phyloP scores from a whole-genome alignment of 2,797 vertebrate genomes.

The Epinephelus awoara region DNA sequence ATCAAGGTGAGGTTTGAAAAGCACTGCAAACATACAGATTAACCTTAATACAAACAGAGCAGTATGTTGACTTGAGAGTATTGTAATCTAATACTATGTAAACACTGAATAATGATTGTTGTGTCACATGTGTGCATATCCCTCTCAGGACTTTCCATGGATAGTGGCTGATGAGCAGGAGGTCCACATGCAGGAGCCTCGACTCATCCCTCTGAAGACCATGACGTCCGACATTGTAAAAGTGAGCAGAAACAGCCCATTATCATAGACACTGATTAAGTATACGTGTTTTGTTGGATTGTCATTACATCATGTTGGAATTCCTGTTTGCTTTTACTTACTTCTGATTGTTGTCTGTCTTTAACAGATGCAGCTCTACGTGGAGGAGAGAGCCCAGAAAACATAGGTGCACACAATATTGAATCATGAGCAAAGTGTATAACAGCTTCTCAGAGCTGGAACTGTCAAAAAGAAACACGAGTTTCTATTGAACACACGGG shows the following conservation, averaged over 20 bases:
- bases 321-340: background rate
- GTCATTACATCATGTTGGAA: background rate
- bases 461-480: background rate
- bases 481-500: too few species aligned
- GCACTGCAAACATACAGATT: background rate
- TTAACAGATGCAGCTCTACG: conserved; percentile 96
- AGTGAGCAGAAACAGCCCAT: conserved; percentile 77
- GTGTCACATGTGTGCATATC: conserved; percentile 14
- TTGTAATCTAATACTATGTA: background rate
- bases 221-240: conserved; percentile 98
- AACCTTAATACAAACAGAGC: background rate
- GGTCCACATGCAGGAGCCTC: conserved; percentile 95
- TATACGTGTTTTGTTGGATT: background rate
- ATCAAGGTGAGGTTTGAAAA: conserved; percentile 91
- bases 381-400: conserved; percentile 96
- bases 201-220: conserved; percentile 96
- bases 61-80: background rate
- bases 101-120: background rate
- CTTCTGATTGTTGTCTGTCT: conserved; percentile 15
- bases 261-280: background rate
- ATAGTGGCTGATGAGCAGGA: conserved; percentile 98
- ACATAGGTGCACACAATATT: conserved; percentile 51
- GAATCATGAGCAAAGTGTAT: background rate
- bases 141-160: conserved; percentile 95
- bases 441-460: conserved; percentile 9